Evolutionary conservation across 2,888 invertebrate species (phyloP).

Genomic region (Protophormia terraenovae): DNA sequence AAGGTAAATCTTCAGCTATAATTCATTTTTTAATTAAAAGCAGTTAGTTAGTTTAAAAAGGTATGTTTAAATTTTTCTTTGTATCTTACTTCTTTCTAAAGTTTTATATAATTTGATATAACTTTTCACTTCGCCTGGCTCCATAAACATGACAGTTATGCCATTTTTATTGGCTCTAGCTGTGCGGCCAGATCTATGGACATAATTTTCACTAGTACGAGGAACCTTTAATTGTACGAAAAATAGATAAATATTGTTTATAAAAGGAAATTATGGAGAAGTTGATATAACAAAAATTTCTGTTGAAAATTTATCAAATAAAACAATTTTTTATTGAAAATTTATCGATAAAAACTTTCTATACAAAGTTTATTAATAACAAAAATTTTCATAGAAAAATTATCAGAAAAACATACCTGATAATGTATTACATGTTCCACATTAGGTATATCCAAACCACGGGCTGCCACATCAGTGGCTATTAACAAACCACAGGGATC

Average conservation of each 20-base stretch:
- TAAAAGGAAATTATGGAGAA: too few relatives aligned
- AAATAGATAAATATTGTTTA: too few relatives aligned
- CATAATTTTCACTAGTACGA: slow-evolving; percentile 96
- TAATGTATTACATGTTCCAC: slow-evolving; percentile 98
- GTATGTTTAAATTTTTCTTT: not conserved
- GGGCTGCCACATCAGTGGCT: slow-evolving; percentile 98
- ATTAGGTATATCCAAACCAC: slow-evolving; percentile 96
- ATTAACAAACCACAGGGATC: slow-evolving; percentile 89
- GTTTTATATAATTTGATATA: slow-evolving; percentile 92
- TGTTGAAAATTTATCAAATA: too few relatives aligned
- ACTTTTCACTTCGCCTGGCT: slow-evolving; percentile 90
- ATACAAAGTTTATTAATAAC: too few relatives aligned
- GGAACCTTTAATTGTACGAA: slow-evolving; percentile 90
- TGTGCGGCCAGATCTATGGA: slow-evolving; percentile 98
- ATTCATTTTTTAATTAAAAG: not conserved
- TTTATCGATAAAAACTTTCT: too few relatives aligned
- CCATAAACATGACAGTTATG: slow-evolving; percentile 94
- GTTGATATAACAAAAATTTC: too few relatives aligned
- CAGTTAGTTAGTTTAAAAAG: not conserved
- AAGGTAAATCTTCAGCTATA: slow-evolving; percentile 90
- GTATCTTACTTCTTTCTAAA: slow-evolving; percentile 88
- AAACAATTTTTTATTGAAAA: too few relatives aligned
- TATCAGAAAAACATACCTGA: slow-evolving; percentile 85
- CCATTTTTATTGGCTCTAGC: slow-evolving; percentile 95
- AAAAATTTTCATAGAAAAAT: too few relatives aligned